Base-by-base conservation (phyloP, 1,140 invertebrate genomes). In the Nasonia longicornis region DNA sequence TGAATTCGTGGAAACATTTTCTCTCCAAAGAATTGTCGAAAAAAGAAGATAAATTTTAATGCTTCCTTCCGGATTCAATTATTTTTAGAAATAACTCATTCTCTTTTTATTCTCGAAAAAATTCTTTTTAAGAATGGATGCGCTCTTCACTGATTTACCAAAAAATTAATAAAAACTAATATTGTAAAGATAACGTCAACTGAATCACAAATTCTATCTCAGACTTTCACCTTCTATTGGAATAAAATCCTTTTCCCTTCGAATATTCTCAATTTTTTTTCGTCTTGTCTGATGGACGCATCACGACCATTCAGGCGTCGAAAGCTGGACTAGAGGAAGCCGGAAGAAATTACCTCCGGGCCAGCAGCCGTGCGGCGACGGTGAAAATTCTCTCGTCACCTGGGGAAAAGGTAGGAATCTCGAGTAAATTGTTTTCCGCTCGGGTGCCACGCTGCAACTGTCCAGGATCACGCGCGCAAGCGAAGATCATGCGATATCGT, bases 351-450 rank as follows among this genome's bases (percentile, higher is more conserved):
- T 80, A 73, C 78, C 31, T 80, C 12, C 16, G 72, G 72, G 26
- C 38, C 10, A 80, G 22, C 22, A 67, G 29, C 29, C 3, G 0
- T n/a, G 52, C 52, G 52, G 11, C 10, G 12, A 45, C 22, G 70
- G 16, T 38, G 63, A 74, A 80, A 74, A 69, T 67, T 80, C 45
- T 35, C 71, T 63, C 63, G 22, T 38, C 38, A 78, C 67, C n/a
- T 48, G 48, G 77, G 45, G 16, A 45, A 73, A 73, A 20, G 52
- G 67, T 66, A 58, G 72, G 71, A 73, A 69, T 77, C 38, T 58
- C 69, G 80, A 74, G 73, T 77, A 83, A 83, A 83, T 81, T 81
- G 82, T 83, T 84, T 84, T 83, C 77, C 71, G 63, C 63, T 83
- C 42, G 63, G 11, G 0, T 58, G 29, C 4, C 7, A 6, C 52